These are phyloP conservation scores for Psittacula echo DNA, from an alignment of 2,797 vertebrate genomes.

Conservation along the genomic window DNA sequence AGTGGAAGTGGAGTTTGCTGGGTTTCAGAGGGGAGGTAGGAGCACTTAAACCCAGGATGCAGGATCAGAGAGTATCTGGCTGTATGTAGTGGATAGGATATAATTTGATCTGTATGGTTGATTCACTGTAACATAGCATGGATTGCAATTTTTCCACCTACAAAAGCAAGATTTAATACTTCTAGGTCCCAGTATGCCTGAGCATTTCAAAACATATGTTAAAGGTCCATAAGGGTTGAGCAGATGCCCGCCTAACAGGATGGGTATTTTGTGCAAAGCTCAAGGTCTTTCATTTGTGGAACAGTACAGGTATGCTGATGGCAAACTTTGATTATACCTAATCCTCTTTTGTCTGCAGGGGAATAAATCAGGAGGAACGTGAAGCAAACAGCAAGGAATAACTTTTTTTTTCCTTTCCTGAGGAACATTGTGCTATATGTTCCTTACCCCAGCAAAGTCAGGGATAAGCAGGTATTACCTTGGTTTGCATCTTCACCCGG, in stretches of 20 bases:
- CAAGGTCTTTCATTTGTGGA: constrained; percentile 27
- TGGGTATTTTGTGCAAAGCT: constrained; percentile 10
- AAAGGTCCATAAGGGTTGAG: background rate
- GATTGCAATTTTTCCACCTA: constrained; percentile 24
- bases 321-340: constrained; percentile 32
- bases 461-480: constrained; percentile 18
- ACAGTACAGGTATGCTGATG: constrained; percentile 6
- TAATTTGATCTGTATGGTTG: background rate
- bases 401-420: background rate
- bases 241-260: background rate
- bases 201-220: background rate
- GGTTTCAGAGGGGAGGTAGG: background rate
- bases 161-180: constrained; percentile 3
- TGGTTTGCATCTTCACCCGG: background rate
- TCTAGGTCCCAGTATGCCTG: background rate
- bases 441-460: constrained; percentile 13
- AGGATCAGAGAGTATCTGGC: background rate
- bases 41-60: background rate
- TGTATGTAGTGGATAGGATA: background rate
- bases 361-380: background rate
- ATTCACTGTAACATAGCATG: background rate
- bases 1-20: background rate
- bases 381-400: background rate
- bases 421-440: background rate
- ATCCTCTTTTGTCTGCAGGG: constrained; percentile 34